Conservation (phyloP, 1,140 invertebrate species). For the Orchestia grillus region DNA sequence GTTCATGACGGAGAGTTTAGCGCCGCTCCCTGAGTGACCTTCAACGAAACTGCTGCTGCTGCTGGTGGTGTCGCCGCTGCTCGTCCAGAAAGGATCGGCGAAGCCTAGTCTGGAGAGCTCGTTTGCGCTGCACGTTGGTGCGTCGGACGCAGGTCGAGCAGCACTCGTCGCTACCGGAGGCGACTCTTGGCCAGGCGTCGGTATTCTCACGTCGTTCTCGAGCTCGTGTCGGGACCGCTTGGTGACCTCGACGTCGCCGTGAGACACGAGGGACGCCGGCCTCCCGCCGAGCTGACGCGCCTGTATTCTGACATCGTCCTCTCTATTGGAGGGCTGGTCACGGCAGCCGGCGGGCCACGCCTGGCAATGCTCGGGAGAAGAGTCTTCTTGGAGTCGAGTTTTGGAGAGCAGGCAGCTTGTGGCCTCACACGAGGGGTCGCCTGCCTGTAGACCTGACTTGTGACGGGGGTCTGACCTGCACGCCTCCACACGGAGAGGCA, state of each 20-base stretch:
- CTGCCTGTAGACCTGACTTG: neutral
- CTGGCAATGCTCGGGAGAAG: neutral
- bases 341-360: neutral
- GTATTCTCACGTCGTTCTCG: conserved; percentile 46
- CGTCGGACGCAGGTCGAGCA: neutral
- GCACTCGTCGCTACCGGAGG: no score
- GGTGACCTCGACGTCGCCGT: neutral
- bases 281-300: neutral
- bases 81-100: conserved; percentile 30
- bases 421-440: neutral
- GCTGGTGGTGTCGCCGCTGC: neutral
- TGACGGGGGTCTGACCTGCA: neutral
- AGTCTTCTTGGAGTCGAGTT: neutral
- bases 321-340: conserved; percentile 1
- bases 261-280: neutral
- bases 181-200: neutral
- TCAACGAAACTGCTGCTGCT: neutral
- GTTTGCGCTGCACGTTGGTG: neutral
- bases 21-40: neutral
- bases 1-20: neutral
- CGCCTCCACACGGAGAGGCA: conserved; percentile 17
- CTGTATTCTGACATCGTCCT: conserved; percentile 43
- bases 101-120: conserved; percentile 48
- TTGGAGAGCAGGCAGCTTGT: neutral
- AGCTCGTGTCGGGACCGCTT: conserved; percentile 25